Base-by-base conservation (phyloP, 2,797 vertebrate species). In the Natrix natrix region DNA sequence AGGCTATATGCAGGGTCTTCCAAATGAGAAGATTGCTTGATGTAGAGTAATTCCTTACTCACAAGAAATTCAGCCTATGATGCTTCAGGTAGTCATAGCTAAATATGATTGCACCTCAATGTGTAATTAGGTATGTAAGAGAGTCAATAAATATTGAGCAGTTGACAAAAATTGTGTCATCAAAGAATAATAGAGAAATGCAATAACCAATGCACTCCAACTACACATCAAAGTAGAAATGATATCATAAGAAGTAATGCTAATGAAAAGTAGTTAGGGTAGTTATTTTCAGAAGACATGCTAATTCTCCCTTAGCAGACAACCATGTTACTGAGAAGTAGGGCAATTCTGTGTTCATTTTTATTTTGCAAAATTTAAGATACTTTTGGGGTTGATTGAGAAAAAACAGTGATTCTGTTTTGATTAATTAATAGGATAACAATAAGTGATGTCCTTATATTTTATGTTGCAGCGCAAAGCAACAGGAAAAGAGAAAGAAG, bases 341-440 rank as follows among this genome's bases (percentile, higher is more conserved):
- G 92, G 95, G 96, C 97, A 97, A 98, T 97, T 97, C 97, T 92
- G 95, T 95, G 95, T 94, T 92, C 96, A 95, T 96, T 95, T 97
- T 96, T 94, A 95, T 95, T 94, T 95, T 96, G 94, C 96, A 96
- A 97, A 97, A 97, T 95, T 94, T 63, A 91, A 95, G 95, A 95
- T 95, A 97, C 94, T 96, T 97, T 86, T 37, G 88, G 95, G 93
- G 95, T 94, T 91, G 89, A 96, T 94, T 92, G 93, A 90, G 95
- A 90, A 93, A 95, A 93, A 96, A 96, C 5, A 3, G 96, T 83
- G 90, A 94, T 95, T 96, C 96, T 94, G 93, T 96, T 96, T 97
- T 96, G 97, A 97, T 96, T 97, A 97, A 97, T 97, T 97, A 96
- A 94, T 93, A 96, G 96, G 96, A 96, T 98, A 97, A 97, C 97